These are phyloP conservation scores for Petaurus breviceps DNA, from an alignment of 2,113 vertebrate species.

Conservation along the genomic window DNA sequence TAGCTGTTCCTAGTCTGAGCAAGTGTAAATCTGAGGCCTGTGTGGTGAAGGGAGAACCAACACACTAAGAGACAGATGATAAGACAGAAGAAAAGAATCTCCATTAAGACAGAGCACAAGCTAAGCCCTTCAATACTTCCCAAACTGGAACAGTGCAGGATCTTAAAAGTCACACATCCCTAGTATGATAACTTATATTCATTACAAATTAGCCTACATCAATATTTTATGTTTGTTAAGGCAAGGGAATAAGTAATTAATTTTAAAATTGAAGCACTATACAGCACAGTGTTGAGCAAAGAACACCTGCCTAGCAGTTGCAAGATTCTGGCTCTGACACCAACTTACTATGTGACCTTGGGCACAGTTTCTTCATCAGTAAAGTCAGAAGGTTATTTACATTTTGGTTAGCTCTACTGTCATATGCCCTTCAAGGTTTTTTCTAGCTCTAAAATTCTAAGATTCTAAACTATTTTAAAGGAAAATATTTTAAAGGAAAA, in stretches of 20 bases:
- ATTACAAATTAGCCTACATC: not conserved
- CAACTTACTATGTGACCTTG: not conserved
- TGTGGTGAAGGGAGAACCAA: not conserved
- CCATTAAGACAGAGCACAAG: not conserved
- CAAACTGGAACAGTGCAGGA: not conserved
- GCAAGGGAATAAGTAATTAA: not conserved
- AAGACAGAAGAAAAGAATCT: not conserved
- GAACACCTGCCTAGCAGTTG: not conserved
- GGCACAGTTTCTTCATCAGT: not conserved
- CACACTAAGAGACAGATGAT: not conserved
- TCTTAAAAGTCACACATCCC: not conserved
- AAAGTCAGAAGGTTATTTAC: not conserved
- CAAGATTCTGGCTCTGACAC: not conserved
- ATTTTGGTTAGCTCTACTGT: not conserved
- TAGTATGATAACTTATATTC: not conserved
- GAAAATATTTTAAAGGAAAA: not conserved
- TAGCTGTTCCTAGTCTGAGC: not conserved
- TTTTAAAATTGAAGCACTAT: not conserved
- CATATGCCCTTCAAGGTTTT: not conserved
- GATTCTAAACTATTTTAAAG: not conserved
- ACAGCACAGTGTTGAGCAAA: not conserved
- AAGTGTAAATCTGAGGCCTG: not conserved
- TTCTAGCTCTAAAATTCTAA: not conserved
- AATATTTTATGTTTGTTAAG: not conserved
- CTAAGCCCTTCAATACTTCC: not conserved